phyloP scores from a whole-genome alignment of 2,797 vertebrate genomes.

The Ctenochaetus hawaiiensis region DNA sequence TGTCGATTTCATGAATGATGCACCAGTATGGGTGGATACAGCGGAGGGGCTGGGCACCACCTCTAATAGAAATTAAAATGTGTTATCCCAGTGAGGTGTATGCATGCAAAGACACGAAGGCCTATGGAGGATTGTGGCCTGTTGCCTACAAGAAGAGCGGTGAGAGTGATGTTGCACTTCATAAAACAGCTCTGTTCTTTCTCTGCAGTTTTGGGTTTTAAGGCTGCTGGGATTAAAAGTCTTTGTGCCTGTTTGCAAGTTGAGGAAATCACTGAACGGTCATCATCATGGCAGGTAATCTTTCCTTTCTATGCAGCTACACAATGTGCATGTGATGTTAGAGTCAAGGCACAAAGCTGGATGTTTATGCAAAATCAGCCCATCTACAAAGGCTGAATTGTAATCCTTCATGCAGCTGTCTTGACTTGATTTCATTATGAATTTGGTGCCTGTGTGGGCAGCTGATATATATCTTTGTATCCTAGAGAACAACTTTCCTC shows the following conservation, averaged over 20 bases:
- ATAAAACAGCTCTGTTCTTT: conserved; percentile 37
- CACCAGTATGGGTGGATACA: conserved; percentile 4
- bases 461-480: conserved; percentile 38
- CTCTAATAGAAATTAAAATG: neutral
- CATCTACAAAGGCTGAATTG: neutral
- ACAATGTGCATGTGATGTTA: neutral
- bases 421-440: conserved; percentile 27
- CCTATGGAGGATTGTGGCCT: conserved; percentile 52
- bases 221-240: conserved; percentile 52
- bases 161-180: conserved; percentile 31
- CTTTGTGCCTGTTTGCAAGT: conserved; percentile 53
- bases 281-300: conserved; percentile 84
- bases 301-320: neutral
- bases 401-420: conserved; percentile 16
- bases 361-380: neutral
- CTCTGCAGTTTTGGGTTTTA: conserved; percentile 53
- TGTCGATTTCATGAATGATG: conserved; percentile 9
- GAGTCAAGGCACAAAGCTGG: neutral
- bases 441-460: conserved; percentile 15
- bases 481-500: conserved; percentile 95
- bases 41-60: conserved; percentile 1
- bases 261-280: conserved; percentile 39
- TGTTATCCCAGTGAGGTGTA: conserved; percentile 13
- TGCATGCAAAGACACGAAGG: conserved; percentile 22
- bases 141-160: conserved; percentile 34